Evolutionary conservation across 2,888 invertebrate species (phyloP), one percentile per base, ranked within the genome.

Genomic region (Clitarchus hookeri): DNA sequence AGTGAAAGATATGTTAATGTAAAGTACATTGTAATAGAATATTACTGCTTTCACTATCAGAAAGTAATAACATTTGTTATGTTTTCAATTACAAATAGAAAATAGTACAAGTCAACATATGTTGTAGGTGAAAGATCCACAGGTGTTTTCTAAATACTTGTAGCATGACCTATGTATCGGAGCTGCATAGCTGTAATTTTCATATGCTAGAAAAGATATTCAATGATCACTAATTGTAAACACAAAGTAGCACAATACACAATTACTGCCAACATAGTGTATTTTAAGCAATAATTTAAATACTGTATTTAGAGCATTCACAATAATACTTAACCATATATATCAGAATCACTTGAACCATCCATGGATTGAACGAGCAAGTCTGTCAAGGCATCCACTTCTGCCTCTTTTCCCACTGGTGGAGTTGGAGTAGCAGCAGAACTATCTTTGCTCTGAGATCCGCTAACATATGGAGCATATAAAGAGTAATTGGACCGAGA

Each of bases 381-480:
- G 92, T 97, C 95, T 36, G 98, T 98, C 84, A 98, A 92, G 85
- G 95, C 96, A 92, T 98, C 98, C 23, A 98, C 98, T 92, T 97
- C 97, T 88, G 95, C 95, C 91, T 96, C 97, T 90, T 96, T 96
- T 19, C 94, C 89, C 13, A 85, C 83, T 84, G 86, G 86, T 84
- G 84, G 86, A 84, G 84, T 80, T 54, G 83, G 85, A 83, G 84
- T 84, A 23, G 85, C 78, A 83, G 84, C 84, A 83, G 87, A 84
- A 27, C 44, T 44, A 0, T 44, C 26, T 48, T 86, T 87, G 36
- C 87, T 87, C 79, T 89, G 88, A 23, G 88, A 87, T 26, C 89
- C 89, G 83, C 88, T 93, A 0, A 93, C 93, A 89, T 95, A 95
- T 0, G 95, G 94, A 13, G 94, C 94, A 89, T 95, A 95, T 88